Evolutionary conservation across 2,888 invertebrate species (phyloP), one percentile per base, ranked within the genome.

Genomic region (Hipparchia sbordonii): DNA sequence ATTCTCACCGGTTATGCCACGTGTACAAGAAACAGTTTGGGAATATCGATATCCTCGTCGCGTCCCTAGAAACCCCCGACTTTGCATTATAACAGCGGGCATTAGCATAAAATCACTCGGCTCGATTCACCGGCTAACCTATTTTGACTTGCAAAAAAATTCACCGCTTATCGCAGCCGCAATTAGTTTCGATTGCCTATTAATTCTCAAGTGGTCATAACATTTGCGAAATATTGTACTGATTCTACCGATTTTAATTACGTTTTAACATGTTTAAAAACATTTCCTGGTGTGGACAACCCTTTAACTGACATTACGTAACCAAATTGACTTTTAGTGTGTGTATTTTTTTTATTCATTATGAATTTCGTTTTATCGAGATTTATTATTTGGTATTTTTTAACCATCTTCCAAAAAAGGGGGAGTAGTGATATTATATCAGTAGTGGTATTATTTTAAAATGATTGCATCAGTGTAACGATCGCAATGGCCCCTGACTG

Each of bases 91-190:
- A 90, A 91, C 87, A 85, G 80, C 79, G 46, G 12, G 71, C 52
- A 90, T 92, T 91, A 90, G 84, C 92, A 92, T 92, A 90, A 91
- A 91, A 90, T 91, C 89, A 87, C 84, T 86, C 82, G 82, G 77
- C 78, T 79, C 81, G 82, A 79, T 81, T 78, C 84, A 84, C 87
- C 85, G 81, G 86, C 87, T 83, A 84, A 85, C 85, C 86, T 85
- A 90, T 91, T 92, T 91, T 82, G 90, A 92, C 89, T 92, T 92
- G 92, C 92, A 89, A 91, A 92, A 39, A 88, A 89, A 84, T 82
- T 79, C 74, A 52, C 70, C 70, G 67, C 76, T 76, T 76, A 77
- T 77, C 76, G 76, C 70, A 70, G 74, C 77, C 71, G 74, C 79
- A 80, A 81, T 82, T 80, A 80, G 77, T 76, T 79, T 78, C 82